Percentiles rank a stretch among this genome's conserved stretches.
Conservation (phyloP, 2,888 invertebrate species). For the Panopea generosa region DNA sequence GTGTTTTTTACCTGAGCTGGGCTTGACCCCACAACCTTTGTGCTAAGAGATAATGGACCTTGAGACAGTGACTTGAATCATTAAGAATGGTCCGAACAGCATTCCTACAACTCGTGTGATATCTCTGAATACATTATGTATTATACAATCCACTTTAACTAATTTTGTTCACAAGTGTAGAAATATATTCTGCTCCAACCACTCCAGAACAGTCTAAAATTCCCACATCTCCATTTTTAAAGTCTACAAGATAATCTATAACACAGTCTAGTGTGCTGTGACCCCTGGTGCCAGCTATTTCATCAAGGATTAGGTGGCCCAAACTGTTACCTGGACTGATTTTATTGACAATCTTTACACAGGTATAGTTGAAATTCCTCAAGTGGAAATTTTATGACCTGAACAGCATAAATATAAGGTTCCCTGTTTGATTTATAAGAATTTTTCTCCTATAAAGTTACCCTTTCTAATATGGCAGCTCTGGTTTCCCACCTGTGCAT, state of each 20-base stretch:
- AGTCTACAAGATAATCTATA: background rate
- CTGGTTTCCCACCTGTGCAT: no score
- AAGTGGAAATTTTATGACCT: constrained; percentile 33
- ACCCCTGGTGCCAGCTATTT: constrained; percentile 23
- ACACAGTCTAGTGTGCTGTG: constrained; percentile 1
- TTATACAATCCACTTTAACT: no score
- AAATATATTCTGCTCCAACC: background rate
- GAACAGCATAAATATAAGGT: constrained; percentile 16
- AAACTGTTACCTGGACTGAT: background rate
- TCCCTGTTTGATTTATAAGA: constrained; percentile 26
- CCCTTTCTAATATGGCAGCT: no score
- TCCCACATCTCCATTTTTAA: background rate
- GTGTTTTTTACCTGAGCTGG: no score
- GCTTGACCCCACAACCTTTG: no score
- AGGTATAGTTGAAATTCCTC: constrained; percentile 9
- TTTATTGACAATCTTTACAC: background rate
- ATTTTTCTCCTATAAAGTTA: background rate
- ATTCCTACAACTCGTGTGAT: no score
- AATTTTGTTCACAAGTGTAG: constrained; percentile 1
- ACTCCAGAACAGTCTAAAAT: background rate
- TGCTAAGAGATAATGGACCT: no score
- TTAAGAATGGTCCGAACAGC: no score
- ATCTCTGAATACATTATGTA: no score
- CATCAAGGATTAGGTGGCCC: constrained; percentile 1
- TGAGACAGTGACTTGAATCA: no score